Percentiles rank a stretch among this genome's conserved stretches.
Evolutionary conservation across 2,797 vertebrate genomes (phyloP).

Genomic region (Sylvilagus floridanus): DNA sequence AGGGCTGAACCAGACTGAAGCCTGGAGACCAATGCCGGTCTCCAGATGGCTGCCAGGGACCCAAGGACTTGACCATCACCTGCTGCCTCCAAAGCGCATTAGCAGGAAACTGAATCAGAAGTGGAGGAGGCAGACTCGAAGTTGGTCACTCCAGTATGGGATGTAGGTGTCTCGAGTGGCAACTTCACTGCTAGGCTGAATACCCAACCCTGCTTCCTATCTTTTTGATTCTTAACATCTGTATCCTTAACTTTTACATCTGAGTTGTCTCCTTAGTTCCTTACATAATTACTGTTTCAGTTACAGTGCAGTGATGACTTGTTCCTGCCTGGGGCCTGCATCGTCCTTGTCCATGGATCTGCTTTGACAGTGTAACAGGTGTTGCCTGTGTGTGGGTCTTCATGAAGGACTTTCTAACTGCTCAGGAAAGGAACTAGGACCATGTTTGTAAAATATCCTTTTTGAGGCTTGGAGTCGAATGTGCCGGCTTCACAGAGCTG

Average conservation of each 20-base stretch:
- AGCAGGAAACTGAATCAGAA: too few relatives aligned
- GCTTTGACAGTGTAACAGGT: not conserved
- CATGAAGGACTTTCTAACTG: not conserved
- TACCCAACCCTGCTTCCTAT: not conserved
- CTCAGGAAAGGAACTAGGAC: not conserved
- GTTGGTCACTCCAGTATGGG: too few relatives aligned
- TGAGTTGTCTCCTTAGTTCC: not conserved
- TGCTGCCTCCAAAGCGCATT: too few relatives aligned
- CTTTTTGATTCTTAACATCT: constrained; percentile 39
- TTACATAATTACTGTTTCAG: not conserved
- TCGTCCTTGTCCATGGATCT: not conserved
- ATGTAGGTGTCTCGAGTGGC: too few relatives aligned
- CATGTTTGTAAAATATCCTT: not conserved
- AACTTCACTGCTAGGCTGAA: too few relatives aligned
- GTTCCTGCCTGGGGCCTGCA: not conserved
- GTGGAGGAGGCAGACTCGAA: too few relatives aligned
- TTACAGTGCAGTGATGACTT: not conserved
- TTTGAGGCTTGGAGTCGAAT: not conserved
- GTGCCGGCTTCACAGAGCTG: not conserved
- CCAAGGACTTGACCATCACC: too few relatives aligned
- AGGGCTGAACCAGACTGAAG: too few relatives aligned
- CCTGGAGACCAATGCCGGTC: too few relatives aligned
- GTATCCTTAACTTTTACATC: not conserved
- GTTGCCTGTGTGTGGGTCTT: not conserved
- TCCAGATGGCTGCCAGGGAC: too few relatives aligned